phyloP scores from a whole-genome alignment of 2,113 vertebrate species.

The Microcebus jonahi region DNA sequence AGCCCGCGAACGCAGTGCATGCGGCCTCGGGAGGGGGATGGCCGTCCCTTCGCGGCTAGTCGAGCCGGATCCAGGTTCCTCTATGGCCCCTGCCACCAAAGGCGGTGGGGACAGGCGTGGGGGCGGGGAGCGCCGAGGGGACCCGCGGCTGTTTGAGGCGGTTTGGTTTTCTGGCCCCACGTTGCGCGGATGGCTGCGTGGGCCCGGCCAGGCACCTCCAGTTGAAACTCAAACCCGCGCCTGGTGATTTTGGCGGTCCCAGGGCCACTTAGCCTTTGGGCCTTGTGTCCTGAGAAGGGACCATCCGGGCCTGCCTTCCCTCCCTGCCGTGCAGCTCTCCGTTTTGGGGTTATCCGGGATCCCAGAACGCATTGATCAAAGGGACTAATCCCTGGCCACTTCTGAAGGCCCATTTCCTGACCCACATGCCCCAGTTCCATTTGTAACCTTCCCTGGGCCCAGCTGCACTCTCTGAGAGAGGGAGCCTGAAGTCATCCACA shows the following conservation, averaged over 20 bases:
- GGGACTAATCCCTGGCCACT: slow-evolving; percentile 24
- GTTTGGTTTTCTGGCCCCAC: neutral
- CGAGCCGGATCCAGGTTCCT: neutral
- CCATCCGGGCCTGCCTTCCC: neutral
- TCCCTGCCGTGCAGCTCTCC: neutral
- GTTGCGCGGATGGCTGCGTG: neutral
- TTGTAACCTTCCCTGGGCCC: neutral
- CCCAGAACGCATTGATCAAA: slow-evolving; percentile 34
- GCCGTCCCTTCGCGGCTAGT: neutral
- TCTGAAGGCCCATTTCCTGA: slow-evolving; percentile 33
- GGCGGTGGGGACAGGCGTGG: too few relatives aligned
- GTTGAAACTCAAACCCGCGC: too few relatives aligned
- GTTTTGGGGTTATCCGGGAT: slow-evolving; percentile 13
- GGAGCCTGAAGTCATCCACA: neutral
- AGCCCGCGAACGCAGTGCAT: neutral
- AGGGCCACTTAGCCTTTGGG: neutral
- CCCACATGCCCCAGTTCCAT: neutral
- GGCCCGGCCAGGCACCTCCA: neutral
- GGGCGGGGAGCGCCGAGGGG: too few relatives aligned
- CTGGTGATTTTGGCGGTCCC: neutral
- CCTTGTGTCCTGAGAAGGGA: neutral
- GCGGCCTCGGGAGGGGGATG: neutral
- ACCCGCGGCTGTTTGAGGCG: rapidly evolving
- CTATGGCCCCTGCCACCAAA: too few relatives aligned
- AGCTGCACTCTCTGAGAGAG: neutral